Conservation (phyloP, 2,888 invertebrate species). For the Suillia variegata region DNA sequence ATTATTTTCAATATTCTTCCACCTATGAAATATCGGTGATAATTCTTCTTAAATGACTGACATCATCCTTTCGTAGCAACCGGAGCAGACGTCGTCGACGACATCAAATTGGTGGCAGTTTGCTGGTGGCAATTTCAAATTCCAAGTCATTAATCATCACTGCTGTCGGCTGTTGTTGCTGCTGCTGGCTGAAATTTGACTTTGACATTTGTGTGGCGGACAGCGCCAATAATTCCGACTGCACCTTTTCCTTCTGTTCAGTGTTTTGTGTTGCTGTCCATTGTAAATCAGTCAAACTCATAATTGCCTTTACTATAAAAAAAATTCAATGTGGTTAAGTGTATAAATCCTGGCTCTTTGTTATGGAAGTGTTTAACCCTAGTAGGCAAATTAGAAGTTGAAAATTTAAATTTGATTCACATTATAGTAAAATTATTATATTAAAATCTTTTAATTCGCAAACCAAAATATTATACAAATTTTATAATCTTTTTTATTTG, state of each 20-base stretch:
- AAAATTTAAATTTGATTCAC: no score
- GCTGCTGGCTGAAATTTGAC: no score
- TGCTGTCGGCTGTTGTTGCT: no score
- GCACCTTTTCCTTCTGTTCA: no score
- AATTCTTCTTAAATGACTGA: conserved; percentile 51
- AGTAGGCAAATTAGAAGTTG: no score
- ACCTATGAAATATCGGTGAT: conserved; percentile 28
- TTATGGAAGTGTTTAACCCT: no score
- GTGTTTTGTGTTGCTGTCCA: no score
- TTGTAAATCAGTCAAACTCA: conserved; percentile 1
- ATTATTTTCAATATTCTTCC: conserved; percentile 2
- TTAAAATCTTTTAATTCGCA: no score
- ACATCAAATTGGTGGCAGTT: conserved; percentile 9
- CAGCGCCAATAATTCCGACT: conserved; percentile 18
- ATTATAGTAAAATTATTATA: no score
- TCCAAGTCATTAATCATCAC: conserved; percentile 34
- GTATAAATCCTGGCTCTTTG: neutral
- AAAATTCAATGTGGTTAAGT: neutral
- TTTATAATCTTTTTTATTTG: no score
- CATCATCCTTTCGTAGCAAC: conserved; percentile 39
- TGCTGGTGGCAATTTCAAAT: conserved; percentile 25
- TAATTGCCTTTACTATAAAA: conserved; percentile 1
- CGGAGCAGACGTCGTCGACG: neutral
- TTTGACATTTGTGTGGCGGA: conserved; percentile 16
- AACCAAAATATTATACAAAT: no score